A percentile compares a stretch with the other conserved stretches of the same genome.
Evolutionary conservation across 2,888 invertebrate species (phyloP).

Genomic region (Chironomus tentans): DNA sequence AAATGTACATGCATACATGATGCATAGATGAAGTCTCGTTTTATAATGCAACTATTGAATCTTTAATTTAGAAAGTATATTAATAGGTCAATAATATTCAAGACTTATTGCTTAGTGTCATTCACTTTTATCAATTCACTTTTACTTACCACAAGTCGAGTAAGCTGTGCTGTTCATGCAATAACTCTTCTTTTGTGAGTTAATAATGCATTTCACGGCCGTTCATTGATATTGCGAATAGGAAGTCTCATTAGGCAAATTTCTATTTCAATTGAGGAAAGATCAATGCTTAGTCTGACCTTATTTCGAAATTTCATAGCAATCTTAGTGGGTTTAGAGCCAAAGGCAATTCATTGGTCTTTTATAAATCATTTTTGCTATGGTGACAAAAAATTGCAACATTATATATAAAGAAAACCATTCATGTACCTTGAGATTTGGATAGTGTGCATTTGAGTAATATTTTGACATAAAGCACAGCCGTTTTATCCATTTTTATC

Average conservation of each 20-base stretch:
- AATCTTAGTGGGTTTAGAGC: background rate
- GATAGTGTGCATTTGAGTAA: background rate
- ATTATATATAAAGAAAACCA: background rate
- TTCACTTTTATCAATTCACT: background rate
- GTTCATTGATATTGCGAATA: background rate
- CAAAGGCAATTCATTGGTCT: background rate
- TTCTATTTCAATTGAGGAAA: background rate
- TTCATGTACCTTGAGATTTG: slow-evolving; percentile 7
- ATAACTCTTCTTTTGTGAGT: background rate
- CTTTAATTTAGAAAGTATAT: slow-evolving; percentile 9
- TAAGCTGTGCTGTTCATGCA: background rate
- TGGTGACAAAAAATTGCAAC: slow-evolving; percentile 9
- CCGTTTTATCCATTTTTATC: background rate
- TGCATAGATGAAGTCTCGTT: background rate
- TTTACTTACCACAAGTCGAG: background rate
- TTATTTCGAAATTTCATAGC: too few species aligned
- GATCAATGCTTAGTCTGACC: too few species aligned
- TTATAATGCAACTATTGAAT: background rate
- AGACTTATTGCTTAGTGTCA: background rate
- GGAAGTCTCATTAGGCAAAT: background rate
- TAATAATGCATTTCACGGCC: slow-evolving; percentile 1
- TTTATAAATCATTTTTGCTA: background rate
- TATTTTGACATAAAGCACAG: background rate
- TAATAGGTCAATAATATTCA: slow-evolving; percentile 2
- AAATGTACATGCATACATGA: too few species aligned